Evolutionary conservation across 1,140 invertebrate species (phyloP).

Genomic region (Melipona quadrifasciata): DNA sequence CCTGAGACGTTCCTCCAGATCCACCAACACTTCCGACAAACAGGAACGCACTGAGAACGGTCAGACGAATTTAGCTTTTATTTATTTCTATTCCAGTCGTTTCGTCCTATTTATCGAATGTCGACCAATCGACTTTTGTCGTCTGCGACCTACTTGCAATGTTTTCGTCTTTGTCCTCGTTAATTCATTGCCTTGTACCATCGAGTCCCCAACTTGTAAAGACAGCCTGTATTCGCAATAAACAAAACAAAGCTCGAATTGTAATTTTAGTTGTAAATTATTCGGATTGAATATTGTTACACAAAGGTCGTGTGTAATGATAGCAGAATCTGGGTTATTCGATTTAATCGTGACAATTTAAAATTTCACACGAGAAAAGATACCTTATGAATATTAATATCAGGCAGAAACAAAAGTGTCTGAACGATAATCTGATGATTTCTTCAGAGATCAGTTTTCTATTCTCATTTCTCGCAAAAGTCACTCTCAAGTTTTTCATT

Average conservation of each 20-base stretch:
- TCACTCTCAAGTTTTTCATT: no score
- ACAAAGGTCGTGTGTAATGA: not conserved
- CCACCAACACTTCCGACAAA: conserved; percentile 60
- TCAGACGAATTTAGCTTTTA: conserved; percentile 40
- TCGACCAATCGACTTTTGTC: no score
- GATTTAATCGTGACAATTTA: not conserved
- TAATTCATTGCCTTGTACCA: no score
- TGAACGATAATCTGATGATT: not conserved
- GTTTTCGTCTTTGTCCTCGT: no score
- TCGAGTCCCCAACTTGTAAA: no score
- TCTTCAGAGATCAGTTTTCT: no score
- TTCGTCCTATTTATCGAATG: not conserved
- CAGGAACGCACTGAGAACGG: conserved; percentile 57
- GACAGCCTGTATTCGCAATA: not conserved
- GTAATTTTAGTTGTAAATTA: not conserved
- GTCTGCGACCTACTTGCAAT: no score
- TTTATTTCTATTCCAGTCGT: not conserved
- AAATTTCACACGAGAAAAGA: not conserved
- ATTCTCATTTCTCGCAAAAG: not conserved
- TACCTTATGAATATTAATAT: not conserved
- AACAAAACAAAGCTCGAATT: not conserved
- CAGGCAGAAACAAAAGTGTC: not conserved
- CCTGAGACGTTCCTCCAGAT: conserved; percentile 82
- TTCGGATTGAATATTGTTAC: not conserved
- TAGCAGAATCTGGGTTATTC: not conserved